Base-by-base conservation (phyloP, 2,888 invertebrate species). In the Carabus problematicus region DNA sequence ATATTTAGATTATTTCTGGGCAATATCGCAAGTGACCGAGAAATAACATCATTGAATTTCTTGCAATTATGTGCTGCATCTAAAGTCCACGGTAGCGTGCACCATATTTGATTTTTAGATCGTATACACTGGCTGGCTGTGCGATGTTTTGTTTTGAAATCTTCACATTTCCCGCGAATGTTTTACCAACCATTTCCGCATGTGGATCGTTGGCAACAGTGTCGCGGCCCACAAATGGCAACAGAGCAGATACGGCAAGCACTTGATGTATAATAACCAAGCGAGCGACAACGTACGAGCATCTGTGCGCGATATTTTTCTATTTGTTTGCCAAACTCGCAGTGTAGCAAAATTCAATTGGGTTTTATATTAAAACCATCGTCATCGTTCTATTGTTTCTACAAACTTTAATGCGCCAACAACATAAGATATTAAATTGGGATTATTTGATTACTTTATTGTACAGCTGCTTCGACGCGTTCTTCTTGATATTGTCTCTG, bases 1-100 rank as follows among this genome's bases (percentile, higher is more conserved):
- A n/a, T n/a, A 64, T 56, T 64, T 56, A 64, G 64, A 64, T 64
- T 43, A 64, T 64, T 64, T 64, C 64, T 64, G 45, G 19, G 56
- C 56, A 56, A 64, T 55, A 54, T 55, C 64, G 16, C 55, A 49
- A 43, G 56, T 45, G n/a, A 29, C 29, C 6, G 6, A 29, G 3
- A 3, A 29, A 29, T 29, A 29, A 29, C 29, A 29, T 29, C 29
- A 29, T 29, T 29, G 29, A 3, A 29, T 29, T 29, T 6, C 29
- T 29, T 29, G 6, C 29, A 29, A 6, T 29, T 29, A 6, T 29
- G 29, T 29, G 6, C 29, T n/a, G n/a, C n/a, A n/a, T n/a, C n/a
- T n/a, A n/a, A n/a, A n/a, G n/a, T n/a, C 29, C 29, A 29, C 6
- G 29, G 29, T 29, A 29, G 29, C 6, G 29, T 2, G 2, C 3